Evolutionary conservation across 2,888 invertebrate genomes (phyloP).

Genomic region (Operophtera brumata): DNA sequence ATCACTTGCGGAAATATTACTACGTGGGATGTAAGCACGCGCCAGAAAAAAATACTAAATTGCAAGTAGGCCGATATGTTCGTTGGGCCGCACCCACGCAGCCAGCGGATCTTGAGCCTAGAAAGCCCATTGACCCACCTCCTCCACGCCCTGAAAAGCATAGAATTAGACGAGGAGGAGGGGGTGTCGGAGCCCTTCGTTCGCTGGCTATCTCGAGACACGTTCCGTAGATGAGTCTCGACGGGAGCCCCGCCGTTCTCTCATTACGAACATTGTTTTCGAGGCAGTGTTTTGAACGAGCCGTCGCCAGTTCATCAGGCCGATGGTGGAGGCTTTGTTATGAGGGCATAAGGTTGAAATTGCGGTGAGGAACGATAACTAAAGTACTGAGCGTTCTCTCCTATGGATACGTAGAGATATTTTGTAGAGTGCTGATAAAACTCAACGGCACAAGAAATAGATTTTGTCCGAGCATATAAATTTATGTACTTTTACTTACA

Average conservation of each 20-base stretch:
- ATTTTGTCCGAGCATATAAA: neutral
- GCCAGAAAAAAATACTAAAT: slow-evolving; percentile 57
- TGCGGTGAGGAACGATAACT: slow-evolving; percentile 37
- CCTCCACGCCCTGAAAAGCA: slow-evolving; percentile 38
- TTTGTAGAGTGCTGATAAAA: slow-evolving; percentile 17
- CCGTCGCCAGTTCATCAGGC: slow-evolving; percentile 34
- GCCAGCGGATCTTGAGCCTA: slow-evolving; percentile 47
- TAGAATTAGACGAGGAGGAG: slow-evolving; percentile 29
- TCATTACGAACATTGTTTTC: slow-evolving; percentile 58
- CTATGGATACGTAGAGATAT: slow-evolving; percentile 4
- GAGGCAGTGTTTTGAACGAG: slow-evolving; percentile 54
- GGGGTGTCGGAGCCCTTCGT: slow-evolving; percentile 40
- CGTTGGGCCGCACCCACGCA: slow-evolving; percentile 52
- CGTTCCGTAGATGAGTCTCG: slow-evolving; percentile 56
- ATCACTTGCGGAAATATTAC: slow-evolving; percentile 33
- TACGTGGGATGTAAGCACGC: slow-evolving; percentile 49
- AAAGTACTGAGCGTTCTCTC: slow-evolving; percentile 29
- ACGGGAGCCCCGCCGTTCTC: slow-evolving; percentile 56
- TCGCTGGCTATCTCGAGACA: slow-evolving; percentile 44
- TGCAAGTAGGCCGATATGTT: slow-evolving; percentile 61
- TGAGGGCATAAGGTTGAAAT: slow-evolving; percentile 33
- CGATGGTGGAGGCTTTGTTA: slow-evolving; percentile 36
- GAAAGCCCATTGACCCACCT: slow-evolving; percentile 59
- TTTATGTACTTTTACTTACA: neutral
- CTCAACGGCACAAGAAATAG: slow-evolving; percentile 1